Percentiles rank a stretch among this genome's conserved stretches.
Conservation (phyloP, 2,113 vertebrate genomes). For the Collichthys lucidus region DNA sequence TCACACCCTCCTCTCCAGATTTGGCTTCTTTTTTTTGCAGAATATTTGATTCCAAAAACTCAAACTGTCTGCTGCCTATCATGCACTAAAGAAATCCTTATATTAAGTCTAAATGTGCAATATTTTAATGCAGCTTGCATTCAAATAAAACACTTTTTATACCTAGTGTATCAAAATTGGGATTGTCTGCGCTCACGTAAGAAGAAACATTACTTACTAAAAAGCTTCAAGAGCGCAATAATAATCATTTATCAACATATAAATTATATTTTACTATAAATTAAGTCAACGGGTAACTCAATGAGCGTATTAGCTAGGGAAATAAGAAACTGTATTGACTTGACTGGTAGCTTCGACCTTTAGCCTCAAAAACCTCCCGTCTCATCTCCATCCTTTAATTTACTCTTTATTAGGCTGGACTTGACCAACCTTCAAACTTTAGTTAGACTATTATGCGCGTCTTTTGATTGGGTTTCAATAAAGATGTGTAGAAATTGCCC, state of each 20-base stretch:
- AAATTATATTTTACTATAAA: neutral
- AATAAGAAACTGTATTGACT: neutral
- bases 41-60: conserved; percentile 63
- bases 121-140: conserved; percentile 11
- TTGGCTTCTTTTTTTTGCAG: conserved; percentile 58
- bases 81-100: conserved; percentile 13
- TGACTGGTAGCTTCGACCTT: neutral
- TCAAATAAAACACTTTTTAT: too few relatives aligned
- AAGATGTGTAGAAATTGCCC: neutral
- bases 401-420: neutral
- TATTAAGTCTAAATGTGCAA: neutral
- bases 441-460: too few relatives aligned
- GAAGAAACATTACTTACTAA: too few relatives aligned
- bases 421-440: neutral
- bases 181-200: too few relatives aligned
- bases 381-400: neutral
- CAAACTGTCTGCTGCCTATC: conserved; percentile 54
- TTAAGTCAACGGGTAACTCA: neutral
- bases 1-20: conserved; percentile 56
- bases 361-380: neutral
- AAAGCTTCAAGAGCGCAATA: too few relatives aligned
- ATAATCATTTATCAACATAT: neutral
- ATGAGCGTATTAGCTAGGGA: neutral
- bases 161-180: too few relatives aligned
- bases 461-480: neutral